Evolutionary conservation across 2,888 invertebrate genomes (phyloP), one percentile per base, ranked within the genome.

Genomic region (Elmis aenea): DNA sequence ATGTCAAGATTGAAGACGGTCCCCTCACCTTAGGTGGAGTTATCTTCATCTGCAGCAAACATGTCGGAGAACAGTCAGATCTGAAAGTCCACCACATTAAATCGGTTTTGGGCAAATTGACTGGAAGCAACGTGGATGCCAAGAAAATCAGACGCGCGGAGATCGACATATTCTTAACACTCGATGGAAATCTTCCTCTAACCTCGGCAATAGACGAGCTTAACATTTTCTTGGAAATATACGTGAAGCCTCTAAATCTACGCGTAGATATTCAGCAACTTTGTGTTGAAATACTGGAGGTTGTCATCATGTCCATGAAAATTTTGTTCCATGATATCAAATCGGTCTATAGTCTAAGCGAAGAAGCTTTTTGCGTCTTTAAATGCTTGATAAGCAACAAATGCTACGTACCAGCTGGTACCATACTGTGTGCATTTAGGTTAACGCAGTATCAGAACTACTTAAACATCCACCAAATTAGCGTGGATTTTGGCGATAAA

Each of bases 41-140:
- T 22, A 51, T 63, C 14, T 57, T 59, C 24, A 52, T 63, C 23
- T 50, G 55, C 18, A 54, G 54, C 29, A 64, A 64, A 49, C 55
- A 51, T 30, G 45, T 54, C 9, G 62, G 61, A 5, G 56, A 53
- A 18, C 46, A 51, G 27, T 40, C 47, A 4, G 60, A 61, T 34
- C 39, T 62, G 24, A 57, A 58, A 40, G 25, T 50, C 8, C 13
- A 23, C n/a, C 38, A 35, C 8, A 28, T 52, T 3, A 33, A 38
- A 13, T 25, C 16, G 12, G 35, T 60, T 27, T 48, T 64, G 23
- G 33, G 37, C 20, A 57, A 46, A 36, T 22, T 60, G 5, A 51
- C 52, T 2, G 49, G 52, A 3, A 34, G 42, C 10, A 40, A 42
- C 10, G 53, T 60, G 18, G 38, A 42, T 26, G 33, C 24, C 14